Conservation (phyloP, 2,113 vertebrate species). For the Poecile atricapillus region DNA sequence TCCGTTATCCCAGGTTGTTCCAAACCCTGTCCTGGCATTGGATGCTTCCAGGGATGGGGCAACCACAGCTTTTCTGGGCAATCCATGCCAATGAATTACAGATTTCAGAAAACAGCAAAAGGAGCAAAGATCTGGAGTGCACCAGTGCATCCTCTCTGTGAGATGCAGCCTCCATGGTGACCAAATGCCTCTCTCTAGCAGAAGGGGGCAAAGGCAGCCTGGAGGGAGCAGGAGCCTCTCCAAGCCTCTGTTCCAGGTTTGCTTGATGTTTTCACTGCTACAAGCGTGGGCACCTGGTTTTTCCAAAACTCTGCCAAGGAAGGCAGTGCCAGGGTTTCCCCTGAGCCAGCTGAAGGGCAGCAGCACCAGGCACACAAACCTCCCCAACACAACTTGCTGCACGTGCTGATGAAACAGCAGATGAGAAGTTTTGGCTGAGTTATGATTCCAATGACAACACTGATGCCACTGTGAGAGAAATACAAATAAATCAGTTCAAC, state of each 20-base stretch:
- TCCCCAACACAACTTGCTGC: not conserved
- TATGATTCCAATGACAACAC: not conserved
- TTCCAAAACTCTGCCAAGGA: not conserved
- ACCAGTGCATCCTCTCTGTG: not conserved
- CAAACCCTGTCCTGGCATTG: not conserved
- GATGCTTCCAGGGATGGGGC: not conserved
- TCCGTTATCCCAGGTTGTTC: not conserved
- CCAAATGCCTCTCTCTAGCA: not conserved
- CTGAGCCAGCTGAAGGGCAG: not conserved
- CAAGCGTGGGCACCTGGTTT: not conserved
- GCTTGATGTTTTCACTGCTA: not conserved
- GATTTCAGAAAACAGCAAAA: not conserved
- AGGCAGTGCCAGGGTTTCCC: not conserved
- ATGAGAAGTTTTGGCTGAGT: not conserved
- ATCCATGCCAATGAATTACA: accelerated
- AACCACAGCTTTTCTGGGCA: not conserved
- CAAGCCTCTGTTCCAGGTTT: not conserved
- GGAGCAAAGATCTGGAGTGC: not conserved
- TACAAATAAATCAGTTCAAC: not conserved
- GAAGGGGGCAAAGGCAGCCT: not conserved
- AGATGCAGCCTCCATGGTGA: not conserved
- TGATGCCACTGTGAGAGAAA: not conserved
- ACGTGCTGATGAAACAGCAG: not conserved
- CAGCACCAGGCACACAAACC: not conserved
- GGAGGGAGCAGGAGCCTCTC: not conserved